A percentile compares a stretch with the other conserved stretches of the same genome.
These are phyloP conservation scores for Phrynosoma blainvillii DNA, from an alignment of 2,113 vertebrate genomes.

Conservation along the genomic window DNA sequence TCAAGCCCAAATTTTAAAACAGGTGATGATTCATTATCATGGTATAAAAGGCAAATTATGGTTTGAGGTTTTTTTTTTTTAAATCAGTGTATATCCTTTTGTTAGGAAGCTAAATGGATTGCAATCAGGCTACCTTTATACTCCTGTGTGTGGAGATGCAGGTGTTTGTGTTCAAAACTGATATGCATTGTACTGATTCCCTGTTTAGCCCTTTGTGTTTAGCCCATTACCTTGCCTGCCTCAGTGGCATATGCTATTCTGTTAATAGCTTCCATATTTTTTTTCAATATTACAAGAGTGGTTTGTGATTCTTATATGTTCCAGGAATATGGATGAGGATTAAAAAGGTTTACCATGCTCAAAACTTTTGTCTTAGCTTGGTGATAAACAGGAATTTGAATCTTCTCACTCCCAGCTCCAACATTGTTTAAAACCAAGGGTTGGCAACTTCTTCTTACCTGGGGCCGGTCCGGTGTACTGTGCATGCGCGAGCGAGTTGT, in stretches of 20 bases:
- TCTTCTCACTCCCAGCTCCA: not conserved
- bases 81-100: not conserved
- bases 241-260: too few species aligned
- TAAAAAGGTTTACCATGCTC: not conserved
- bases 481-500: too few species aligned
- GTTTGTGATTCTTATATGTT: not conserved
- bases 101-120: not conserved
- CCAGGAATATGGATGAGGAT: not conserved
- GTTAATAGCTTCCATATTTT: not conserved
- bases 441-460: too few species aligned
- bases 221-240: fast-evolving
- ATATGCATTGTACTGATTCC: not conserved
- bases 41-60: not conserved
- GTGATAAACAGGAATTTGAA: not conserved
- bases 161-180: not conserved
- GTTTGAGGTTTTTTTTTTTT: not conserved
- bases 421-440: too few species aligned
- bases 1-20: not conserved
- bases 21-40: not conserved
- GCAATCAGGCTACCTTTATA: not conserved
- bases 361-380: not conserved
- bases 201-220: not conserved
- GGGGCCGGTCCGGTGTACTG: too few species aligned
- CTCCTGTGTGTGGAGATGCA: not conserved
- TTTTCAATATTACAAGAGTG: not conserved